These are phyloP conservation scores for Callosobruchus maculatus DNA, from an alignment of 2,888 invertebrate species.

Conservation along the genomic window DNA sequence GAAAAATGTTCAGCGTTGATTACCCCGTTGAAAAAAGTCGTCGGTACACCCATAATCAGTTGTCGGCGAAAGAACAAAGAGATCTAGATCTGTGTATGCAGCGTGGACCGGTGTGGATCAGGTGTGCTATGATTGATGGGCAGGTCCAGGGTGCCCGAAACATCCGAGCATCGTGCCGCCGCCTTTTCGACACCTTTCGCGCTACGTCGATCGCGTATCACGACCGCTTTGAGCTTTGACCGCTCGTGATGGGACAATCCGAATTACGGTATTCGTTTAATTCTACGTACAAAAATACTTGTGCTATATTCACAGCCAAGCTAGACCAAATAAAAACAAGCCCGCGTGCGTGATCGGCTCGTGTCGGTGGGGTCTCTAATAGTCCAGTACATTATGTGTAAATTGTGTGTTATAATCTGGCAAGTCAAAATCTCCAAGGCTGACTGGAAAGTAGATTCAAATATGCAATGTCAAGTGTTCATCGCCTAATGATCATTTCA, in stretches of 20 bases:
- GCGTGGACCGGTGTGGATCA: slow-evolving; percentile 22
- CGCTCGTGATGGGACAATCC: background rate
- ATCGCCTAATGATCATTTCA: too few species aligned
- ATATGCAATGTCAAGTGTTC: too few species aligned
- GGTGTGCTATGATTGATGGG: slow-evolving; percentile 47
- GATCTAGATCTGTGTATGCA: slow-evolving; percentile 38
- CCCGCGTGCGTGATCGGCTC: too few species aligned
- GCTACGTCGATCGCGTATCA: background rate
- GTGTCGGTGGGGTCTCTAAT: too few species aligned
- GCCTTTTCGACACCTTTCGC: slow-evolving; percentile 7
- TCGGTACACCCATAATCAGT: background rate
- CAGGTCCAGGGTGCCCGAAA: slow-evolving; percentile 29
- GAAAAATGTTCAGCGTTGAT: too few species aligned
- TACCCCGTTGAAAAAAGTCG: background rate
- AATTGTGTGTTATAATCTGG: too few species aligned
- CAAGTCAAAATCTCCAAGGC: too few species aligned
- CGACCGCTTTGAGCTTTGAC: background rate
- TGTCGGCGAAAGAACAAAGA: slow-evolving; percentile 34
- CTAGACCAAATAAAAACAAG: too few species aligned
- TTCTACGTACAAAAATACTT: too few species aligned
- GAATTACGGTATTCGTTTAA: background rate
- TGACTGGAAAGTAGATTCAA: too few species aligned
- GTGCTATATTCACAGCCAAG: too few species aligned
- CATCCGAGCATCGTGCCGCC: slow-evolving; percentile 7
- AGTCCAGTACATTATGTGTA: too few species aligned